Base-by-base conservation (phyloP, 2,888 invertebrate species). In the Metopia argyrocephala region DNA sequence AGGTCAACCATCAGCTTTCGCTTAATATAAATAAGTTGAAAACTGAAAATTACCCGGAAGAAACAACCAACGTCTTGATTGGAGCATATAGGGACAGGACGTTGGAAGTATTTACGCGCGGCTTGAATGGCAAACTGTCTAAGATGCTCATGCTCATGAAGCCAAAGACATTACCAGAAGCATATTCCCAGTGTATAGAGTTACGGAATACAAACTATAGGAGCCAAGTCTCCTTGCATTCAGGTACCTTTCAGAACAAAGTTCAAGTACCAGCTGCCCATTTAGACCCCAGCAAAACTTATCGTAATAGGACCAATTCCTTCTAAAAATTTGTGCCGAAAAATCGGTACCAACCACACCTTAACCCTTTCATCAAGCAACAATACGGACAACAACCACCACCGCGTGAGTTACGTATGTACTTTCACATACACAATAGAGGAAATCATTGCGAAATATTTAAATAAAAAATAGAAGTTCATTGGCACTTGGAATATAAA, bases 11-110 rank as follows among this genome's bases (percentile, higher is more conserved):
- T n/a, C n/a, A 31, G 31, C 31, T 31, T 12, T 31, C 31, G 9
- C 2, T 2, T 2, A 31, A n/a, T 31, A 79, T 84, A 5, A 84
- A 83, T 28, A 84, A 85, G 46, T 31, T 85, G 4, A 82, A 85
- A 71, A 79, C 81, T 0, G 83, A 83, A 52, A 69, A 76, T 31
- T 70, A 83, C 66, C 78, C 83, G 0, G 54, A 50, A 7, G 84
- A 84, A 62, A 82, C 81, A 3, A 65, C 81, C 2, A 45, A 50
- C 21, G 83, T 61, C 0, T 57, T 84, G 6, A 81, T 82, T 18
- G 80, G 73, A 45, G 79, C 57, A 7, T 84, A 84, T 27, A 62
- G 83, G 21, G 84, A 83, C 70, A 78, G 82, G 65, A 82, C 82
- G 9, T 50, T 83, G 3, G 82, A 84, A 9, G 81, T 82, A 20